These are phyloP conservation scores for Archips xylosteana DNA, from an alignment of 2,888 invertebrate genomes.

Conservation along the genomic window DNA sequence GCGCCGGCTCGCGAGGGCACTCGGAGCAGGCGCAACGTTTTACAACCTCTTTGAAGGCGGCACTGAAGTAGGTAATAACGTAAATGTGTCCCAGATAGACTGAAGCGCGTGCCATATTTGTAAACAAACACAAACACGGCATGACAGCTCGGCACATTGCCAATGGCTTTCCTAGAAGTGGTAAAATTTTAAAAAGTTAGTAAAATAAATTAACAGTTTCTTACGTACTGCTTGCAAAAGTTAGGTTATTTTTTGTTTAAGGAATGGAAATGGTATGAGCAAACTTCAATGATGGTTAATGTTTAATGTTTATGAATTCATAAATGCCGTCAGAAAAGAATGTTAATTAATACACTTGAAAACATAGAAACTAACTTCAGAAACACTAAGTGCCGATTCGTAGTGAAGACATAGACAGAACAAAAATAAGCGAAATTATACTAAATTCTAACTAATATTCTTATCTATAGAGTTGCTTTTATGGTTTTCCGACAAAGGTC, in stretches of 20 bases:
- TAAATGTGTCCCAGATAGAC: slow-evolving; percentile 46
- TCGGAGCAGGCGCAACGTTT: slow-evolving; percentile 39
- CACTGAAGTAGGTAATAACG: slow-evolving; percentile 38
- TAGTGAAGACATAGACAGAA: background rate
- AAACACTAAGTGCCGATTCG: background rate
- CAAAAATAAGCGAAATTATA: background rate
- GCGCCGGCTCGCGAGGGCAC: slow-evolving; percentile 8
- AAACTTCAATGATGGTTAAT: background rate
- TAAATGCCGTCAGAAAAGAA: no score
- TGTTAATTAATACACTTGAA: background rate
- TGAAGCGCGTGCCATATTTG: slow-evolving; percentile 56
- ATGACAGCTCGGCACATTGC: slow-evolving; percentile 52
- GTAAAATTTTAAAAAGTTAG: slow-evolving; percentile 5
- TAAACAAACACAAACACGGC: slow-evolving; percentile 59
- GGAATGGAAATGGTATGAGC: background rate
- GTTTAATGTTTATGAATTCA: background rate
- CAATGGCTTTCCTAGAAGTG: slow-evolving; percentile 41
- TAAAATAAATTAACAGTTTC: background rate
- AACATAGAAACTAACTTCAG: background rate
- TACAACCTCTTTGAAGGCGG: slow-evolving; percentile 43
- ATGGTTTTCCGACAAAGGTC: background rate
- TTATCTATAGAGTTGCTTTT: background rate
- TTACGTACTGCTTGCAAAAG: background rate
- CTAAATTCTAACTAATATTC: background rate
- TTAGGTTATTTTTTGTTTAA: background rate